These are phyloP conservation scores for Pelodytes ibericus DNA, from an alignment of 2,797 vertebrate genomes.

Conservation along the genomic window DNA sequence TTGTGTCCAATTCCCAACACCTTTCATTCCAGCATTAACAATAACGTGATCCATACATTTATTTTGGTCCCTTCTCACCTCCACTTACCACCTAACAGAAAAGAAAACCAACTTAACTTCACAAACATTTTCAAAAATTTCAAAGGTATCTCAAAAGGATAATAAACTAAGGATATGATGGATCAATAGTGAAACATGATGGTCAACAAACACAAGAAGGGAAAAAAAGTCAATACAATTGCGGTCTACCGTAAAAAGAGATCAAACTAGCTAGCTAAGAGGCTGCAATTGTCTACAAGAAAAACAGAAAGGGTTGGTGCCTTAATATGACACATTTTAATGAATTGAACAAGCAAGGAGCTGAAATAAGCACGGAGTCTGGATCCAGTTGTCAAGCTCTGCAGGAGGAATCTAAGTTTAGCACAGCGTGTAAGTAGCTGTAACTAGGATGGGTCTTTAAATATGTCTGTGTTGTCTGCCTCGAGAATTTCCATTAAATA, in stretches of 20 bases:
- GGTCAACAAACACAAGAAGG: too few species aligned
- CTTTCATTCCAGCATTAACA: too few species aligned
- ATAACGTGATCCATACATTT: too few species aligned
- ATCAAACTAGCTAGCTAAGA: background rate
- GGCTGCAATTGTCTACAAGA: background rate
- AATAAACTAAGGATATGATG: too few species aligned
- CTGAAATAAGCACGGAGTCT: slow-evolving; percentile 5
- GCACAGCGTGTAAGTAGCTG: slow-evolving; percentile 21
- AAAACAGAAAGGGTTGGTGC: background rate
- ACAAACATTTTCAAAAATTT: too few species aligned
- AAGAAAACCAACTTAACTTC: too few species aligned
- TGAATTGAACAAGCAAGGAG: slow-evolving; percentile 18
- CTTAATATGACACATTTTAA: slow-evolving; percentile 16
- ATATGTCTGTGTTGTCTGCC: slow-evolving; percentile 40
- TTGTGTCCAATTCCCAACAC: too few species aligned
- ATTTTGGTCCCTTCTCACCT: too few species aligned
- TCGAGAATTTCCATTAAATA: slow-evolving; percentile 44
- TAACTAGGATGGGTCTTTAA: slow-evolving; percentile 37
- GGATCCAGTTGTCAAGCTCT: slow-evolving; percentile 31
- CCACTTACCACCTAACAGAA: too few species aligned
- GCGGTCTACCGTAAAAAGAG: background rate
- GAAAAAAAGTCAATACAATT: too few species aligned
- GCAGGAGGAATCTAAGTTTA: slow-evolving; percentile 40
- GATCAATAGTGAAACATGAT: too few species aligned
- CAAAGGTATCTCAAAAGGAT: too few species aligned